phyloP scores from a whole-genome alignment of 1,140 invertebrate genomes.

The Microplitis demolitor region DNA sequence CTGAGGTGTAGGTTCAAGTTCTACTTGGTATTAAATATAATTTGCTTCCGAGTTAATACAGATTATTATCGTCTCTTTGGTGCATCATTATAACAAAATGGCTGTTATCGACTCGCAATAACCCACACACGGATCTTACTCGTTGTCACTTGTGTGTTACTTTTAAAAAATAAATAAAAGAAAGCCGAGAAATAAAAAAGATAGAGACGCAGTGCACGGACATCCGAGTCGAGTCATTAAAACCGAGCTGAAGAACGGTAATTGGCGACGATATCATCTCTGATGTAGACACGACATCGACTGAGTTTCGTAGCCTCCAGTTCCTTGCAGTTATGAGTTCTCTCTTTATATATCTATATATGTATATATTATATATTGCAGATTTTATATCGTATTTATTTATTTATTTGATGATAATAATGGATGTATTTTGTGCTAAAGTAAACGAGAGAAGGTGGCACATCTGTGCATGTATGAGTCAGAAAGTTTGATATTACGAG shows the following conservation, averaged over 20 bases:
- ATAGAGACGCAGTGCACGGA: background rate
- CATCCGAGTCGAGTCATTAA: slow-evolving; percentile 30
- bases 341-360: background rate
- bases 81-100: slow-evolving; percentile 14
- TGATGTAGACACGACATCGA: slow-evolving; percentile 29
- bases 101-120: background rate
- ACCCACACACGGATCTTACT: background rate
- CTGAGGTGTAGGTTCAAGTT: background rate
- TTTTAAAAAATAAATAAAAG: slow-evolving; percentile 11
- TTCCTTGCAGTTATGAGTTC: background rate
- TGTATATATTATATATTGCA: background rate
- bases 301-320: background rate
- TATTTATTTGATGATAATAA: background rate
- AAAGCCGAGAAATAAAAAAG: background rate
- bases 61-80: slow-evolving; percentile 13
- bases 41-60: slow-evolving; percentile 19
- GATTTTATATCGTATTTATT: background rate
- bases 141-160: background rate
- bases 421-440: too few species aligned
- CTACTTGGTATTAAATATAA: background rate
- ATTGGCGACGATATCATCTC: slow-evolving; percentile 36
- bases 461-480: too few species aligned
- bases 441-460: too few species aligned
- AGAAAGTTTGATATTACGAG: background rate
- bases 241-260: slow-evolving; percentile 28